Evolutionary conservation across 2,797 vertebrate genomes (phyloP).

Genomic region (Smutsia gigantea): DNA sequence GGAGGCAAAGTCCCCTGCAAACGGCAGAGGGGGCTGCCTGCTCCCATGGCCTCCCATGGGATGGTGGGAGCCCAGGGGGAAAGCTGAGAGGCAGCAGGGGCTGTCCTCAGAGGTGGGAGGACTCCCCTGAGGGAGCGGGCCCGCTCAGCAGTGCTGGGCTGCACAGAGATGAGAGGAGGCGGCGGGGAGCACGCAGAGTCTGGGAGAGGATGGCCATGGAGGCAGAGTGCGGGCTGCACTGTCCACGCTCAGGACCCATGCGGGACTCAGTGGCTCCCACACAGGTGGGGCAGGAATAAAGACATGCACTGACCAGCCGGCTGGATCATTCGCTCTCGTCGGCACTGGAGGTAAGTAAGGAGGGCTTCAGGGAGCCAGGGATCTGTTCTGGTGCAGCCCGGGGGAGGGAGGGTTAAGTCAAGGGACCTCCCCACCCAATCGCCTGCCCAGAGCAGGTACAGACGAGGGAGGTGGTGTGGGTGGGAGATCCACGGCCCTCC

Average conservation of each 20-base stretch:
- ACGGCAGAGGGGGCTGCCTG: not conserved
- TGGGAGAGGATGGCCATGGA: not conserved
- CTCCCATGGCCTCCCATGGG: not conserved
- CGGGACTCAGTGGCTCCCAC: not conserved
- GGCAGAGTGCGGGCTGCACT: rapidly evolving
- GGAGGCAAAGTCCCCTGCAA: not conserved
- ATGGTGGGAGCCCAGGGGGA: not conserved
- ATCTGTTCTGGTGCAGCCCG: not conserved
- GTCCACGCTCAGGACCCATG: rapidly evolving
- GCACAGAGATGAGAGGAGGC: not conserved
- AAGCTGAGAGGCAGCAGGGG: not conserved
- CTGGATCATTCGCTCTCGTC: not conserved
- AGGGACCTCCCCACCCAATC: not conserved
- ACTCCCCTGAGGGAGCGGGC: not conserved
- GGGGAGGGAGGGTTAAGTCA: not conserved
- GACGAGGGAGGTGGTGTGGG: not conserved
- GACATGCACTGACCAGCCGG: rapidly evolving
- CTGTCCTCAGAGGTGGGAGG: not conserved
- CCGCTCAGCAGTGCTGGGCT: not conserved
- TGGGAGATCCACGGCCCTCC: not conserved
- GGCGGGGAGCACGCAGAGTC: rapidly evolving
- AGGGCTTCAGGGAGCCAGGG: not conserved
- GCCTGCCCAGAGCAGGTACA: not conserved
- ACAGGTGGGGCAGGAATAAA: not conserved
- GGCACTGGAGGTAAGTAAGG: not conserved